Percentiles rank a stretch among this genome's conserved stretches.
phyloP scores from a whole-genome alignment of 2,888 invertebrate genomes.

The Brassicogethes aeneus region DNA sequence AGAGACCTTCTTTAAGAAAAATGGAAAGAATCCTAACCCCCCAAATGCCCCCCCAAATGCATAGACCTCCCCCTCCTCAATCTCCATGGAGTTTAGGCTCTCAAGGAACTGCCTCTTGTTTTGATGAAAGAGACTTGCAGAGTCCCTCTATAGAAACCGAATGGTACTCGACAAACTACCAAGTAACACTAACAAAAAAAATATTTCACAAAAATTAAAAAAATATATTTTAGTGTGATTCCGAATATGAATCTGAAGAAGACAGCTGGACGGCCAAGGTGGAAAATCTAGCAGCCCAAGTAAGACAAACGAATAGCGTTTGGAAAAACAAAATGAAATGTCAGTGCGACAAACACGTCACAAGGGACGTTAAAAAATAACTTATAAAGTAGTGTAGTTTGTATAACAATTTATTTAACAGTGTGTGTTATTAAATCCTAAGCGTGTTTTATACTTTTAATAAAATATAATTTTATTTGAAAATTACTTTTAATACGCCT shows the following conservation, averaged over 20 bases:
- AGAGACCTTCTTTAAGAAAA: no score
- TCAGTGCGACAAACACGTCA: neutral
- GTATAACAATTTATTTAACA: no score
- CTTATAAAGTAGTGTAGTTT: no score
- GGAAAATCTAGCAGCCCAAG: slow-evolving; percentile 25
- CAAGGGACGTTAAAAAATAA: neutral
- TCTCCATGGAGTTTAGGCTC: slow-evolving; percentile 28
- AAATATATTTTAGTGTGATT: slow-evolving; percentile 20
- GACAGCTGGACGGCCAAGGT: slow-evolving; percentile 24
- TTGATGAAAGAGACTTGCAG: slow-evolving; percentile 13
- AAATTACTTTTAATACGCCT: no score
- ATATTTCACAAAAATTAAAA: neutral
- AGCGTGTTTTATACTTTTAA: no score
- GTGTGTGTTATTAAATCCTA: no score
- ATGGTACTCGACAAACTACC: slow-evolving; percentile 27
- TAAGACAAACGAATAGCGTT: slow-evolving; percentile 24
- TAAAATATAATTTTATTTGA: no score
- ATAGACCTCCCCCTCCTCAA: slow-evolving; percentile 11
- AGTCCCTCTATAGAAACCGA: slow-evolving; percentile 23
- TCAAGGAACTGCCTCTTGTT: slow-evolving; percentile 22
- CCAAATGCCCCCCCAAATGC: no score
- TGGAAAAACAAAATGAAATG: slow-evolving; percentile 22
- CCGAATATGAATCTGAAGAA: slow-evolving; percentile 24
- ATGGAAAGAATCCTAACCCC: no score
- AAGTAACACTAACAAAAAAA: slow-evolving; percentile 15